These are phyloP conservation scores for Galemys pyrenaicus DNA, from an alignment of 2,113 vertebrate species.

Conservation along the genomic window DNA sequence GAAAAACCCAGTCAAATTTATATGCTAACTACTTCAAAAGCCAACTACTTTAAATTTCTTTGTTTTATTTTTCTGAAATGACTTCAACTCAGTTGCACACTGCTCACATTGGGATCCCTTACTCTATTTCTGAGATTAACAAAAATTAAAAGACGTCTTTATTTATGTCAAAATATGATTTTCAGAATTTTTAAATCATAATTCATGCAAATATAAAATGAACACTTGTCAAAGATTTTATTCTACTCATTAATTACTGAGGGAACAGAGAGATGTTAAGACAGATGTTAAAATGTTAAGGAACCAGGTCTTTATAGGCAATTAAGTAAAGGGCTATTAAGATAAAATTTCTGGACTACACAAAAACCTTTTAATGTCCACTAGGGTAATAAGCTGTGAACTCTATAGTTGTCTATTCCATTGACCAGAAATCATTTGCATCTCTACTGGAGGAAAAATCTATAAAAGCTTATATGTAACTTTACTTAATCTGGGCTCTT, in stretches of 20 bases:
- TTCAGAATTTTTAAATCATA: constrained; percentile 30
- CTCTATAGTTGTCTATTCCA: neutral
- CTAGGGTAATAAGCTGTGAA: neutral
- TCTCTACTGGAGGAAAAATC: neutral
- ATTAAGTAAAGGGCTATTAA: neutral
- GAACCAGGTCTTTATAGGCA: neutral
- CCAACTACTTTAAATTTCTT: neutral
- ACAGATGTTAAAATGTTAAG: neutral
- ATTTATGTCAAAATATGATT: neutral
- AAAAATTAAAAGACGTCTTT: constrained; percentile 11
- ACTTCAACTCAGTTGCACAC: neutral
- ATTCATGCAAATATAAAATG: constrained; percentile 3
- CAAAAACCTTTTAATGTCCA: neutral
- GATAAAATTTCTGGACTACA: neutral
- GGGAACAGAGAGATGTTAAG: constrained; percentile 2
- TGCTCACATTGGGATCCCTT: neutral
- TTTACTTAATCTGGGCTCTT: neutral
- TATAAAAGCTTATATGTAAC: neutral
- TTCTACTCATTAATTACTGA: constrained; percentile 25
- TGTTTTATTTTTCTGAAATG: neutral
- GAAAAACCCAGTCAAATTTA: neutral
- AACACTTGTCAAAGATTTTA: constrained; percentile 28
- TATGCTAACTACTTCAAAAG: neutral
- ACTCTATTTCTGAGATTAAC: neutral
- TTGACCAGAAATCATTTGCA: neutral